Evolutionary conservation across 2,888 invertebrate species (phyloP).

Genomic region (Rhagophthalmus giganteus): DNA sequence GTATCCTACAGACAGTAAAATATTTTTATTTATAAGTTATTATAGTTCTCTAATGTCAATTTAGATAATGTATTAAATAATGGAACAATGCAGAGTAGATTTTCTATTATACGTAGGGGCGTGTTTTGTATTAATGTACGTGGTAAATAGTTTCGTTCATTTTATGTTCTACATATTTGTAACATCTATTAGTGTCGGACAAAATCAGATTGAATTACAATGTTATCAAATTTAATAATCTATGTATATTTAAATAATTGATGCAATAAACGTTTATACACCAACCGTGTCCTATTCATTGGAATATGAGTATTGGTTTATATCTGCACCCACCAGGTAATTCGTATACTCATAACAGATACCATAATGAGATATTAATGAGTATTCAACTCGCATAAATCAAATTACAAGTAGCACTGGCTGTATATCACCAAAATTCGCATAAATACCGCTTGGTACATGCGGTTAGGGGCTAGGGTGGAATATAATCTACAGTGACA

Average conservation of each 20-base stretch:
- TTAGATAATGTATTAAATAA: background rate
- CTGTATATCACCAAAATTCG: conserved; percentile 42
- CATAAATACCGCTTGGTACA: conserved; percentile 41
- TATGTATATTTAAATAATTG: conserved; percentile 30
- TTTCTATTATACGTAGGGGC: no score
- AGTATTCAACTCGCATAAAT: conserved; percentile 45
- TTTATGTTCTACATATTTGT: background rate
- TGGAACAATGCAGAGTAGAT: no score
- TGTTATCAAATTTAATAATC: conserved; percentile 22
- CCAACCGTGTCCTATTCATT: conserved; percentile 9
- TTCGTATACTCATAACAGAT: conserved; percentile 12
- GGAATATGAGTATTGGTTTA: conserved; percentile 16
- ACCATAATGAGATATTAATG: conserved; percentile 47
- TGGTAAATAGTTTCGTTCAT: no score
- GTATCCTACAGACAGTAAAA: conserved; percentile 45
- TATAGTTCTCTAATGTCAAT: background rate
- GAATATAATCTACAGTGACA: conserved; percentile 32
- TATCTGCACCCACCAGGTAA: conserved; percentile 16
- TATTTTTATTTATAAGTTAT: background rate
- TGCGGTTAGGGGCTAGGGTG: conserved; percentile 23
- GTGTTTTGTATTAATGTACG: no score
- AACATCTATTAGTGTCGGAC: background rate
- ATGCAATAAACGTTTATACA: conserved; percentile 15
- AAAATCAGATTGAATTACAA: no score
- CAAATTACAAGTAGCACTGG: conserved; percentile 44